Conservation (phyloP, 1,140 invertebrate genomes). For the Aphaenogaster ashmeadi region DNA sequence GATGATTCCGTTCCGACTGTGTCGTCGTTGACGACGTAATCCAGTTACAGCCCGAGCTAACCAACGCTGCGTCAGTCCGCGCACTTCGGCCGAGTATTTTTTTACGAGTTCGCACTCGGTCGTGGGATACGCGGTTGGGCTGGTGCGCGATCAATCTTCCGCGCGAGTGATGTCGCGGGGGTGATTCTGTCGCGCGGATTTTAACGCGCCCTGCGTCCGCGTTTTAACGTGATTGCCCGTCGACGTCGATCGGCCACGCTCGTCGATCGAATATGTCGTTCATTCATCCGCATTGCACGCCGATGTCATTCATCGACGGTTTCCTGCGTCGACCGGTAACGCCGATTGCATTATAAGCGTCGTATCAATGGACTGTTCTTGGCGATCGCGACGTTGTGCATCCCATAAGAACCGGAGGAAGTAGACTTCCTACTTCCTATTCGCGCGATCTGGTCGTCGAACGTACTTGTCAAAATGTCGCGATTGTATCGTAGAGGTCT, state of each 20-base stretch:
- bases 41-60: constrained; percentile 79
- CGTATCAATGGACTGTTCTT: not conserved
- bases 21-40: constrained; percentile 77
- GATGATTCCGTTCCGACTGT: constrained; percentile 79
- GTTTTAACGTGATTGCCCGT: constrained; percentile 29
- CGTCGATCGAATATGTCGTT: constrained; percentile 18
- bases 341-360: too few species aligned
- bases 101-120: not conserved
- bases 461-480: constrained; percentile 14
- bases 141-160: not conserved
- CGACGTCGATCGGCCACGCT: constrained; percentile 8
- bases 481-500: not conserved
- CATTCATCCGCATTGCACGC: constrained; percentile 27
- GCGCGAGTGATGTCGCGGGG: not conserved
- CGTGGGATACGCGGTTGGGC: not conserved
- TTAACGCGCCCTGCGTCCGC: not conserved
- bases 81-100: constrained; percentile 60
- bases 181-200: constrained; percentile 6
- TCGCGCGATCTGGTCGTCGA: not conserved
- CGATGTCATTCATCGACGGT: constrained; percentile 47
- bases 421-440: not conserved
- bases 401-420: not conserved
- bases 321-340: not conserved
- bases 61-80: constrained; percentile 53
- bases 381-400: not conserved